These are phyloP conservation scores for Helleia helle DNA, from an alignment of 2,888 invertebrate species.

Conservation along the genomic window DNA sequence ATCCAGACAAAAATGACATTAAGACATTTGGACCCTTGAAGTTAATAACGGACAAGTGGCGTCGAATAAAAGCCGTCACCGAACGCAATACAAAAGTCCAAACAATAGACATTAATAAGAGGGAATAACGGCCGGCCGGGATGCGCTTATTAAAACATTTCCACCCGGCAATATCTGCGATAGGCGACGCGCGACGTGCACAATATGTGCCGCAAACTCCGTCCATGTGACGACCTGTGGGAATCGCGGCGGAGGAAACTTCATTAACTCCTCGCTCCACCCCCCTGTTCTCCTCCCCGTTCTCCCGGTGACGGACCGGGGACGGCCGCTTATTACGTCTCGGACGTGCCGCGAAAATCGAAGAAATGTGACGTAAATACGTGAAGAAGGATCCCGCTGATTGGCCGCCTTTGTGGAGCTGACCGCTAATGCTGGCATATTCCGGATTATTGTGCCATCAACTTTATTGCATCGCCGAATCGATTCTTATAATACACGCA, in stretches of 20 bases:
- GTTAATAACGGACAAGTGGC: constrained; percentile 22
- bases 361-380: constrained; percentile 72
- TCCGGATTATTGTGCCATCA: constrained; percentile 56
- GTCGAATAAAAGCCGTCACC: constrained; percentile 31
- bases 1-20: constrained; percentile 11
- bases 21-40: constrained; percentile 14
- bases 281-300: constrained; percentile 31
- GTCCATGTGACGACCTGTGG: constrained; percentile 73
- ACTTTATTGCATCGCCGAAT: constrained; percentile 45
- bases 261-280: constrained; percentile 71
- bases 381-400: constrained; percentile 55
- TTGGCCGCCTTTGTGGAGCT: constrained; percentile 62
- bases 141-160: constrained; percentile 74
- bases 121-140: constrained; percentile 43
- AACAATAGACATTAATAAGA: constrained; percentile 72
- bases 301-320: constrained; percentile 47
- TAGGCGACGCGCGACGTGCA: constrained; percentile 60
- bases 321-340: constrained; percentile 67
- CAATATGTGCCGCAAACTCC: constrained; percentile 69
- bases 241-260: constrained; percentile 73
- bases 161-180: constrained; percentile 63
- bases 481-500: no score
- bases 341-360: constrained; percentile 72
- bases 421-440: constrained; percentile 59
- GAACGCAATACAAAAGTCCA: constrained; percentile 64